Evolutionary conservation across 2,888 invertebrate genomes (phyloP), one percentile per base, ranked within the genome.

Genomic region (Hirtodrosophila duncani): DNA sequence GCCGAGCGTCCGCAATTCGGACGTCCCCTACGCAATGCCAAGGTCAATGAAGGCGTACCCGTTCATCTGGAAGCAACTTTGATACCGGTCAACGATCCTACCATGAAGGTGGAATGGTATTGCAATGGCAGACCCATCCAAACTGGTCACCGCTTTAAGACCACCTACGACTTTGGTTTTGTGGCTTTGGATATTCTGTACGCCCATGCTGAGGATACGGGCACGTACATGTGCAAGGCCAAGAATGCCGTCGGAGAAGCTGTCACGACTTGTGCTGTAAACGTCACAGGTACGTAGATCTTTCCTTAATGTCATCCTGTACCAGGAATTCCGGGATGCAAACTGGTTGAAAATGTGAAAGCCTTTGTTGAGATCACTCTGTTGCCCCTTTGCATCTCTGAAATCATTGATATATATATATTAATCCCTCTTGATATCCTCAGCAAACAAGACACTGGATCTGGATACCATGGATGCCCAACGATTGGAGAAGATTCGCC

Each of bases 61-160:
- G 94, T 96, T 48, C 98, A 98, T 86, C 88, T 98, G 71, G 98
- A 98, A 88, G 97, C 97, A 0, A 97, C 97, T 3, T 88, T 99
- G 20, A 96, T 97, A 0, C 99, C 99, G 0, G 95, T 98, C 23
- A 98, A 98, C 81, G 99, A 99, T 87, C 97, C 99, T 3, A 97
- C 97, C 5, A 98, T 99, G 98, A 92, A 93, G 67, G 97, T 99
- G 6, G 98, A 99, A 88, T 99, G 99, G 99, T 98, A 92, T 88
- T 94, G 96, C 86, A 96, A 99, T 87, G 98, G 97, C 41, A 90
- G 93, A 79, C 97, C 98, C 2, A 92, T 99, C 77, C 94, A 94
- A 82, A 93, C 94, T 83, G 96, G 98, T 36, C 98, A 98, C 85
- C 92, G 99, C 64, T 99, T 98, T 88, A 96, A 96, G 87, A 96